Base-by-base conservation (phyloP, 1,140 invertebrate genomes). In the Drosophila funebris region DNA sequence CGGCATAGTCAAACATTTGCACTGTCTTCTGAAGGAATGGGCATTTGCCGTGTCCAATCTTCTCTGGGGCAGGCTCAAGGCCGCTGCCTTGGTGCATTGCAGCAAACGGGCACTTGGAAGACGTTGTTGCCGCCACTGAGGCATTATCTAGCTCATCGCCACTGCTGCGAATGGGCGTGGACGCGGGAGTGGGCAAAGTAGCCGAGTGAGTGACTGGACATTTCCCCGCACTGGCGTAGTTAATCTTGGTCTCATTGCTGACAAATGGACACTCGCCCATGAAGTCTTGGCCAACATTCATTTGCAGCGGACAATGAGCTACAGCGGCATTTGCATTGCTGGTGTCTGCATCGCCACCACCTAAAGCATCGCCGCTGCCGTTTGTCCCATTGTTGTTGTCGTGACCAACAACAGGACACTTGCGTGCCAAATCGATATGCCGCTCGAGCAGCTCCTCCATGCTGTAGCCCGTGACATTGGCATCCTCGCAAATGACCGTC, bases 251-350 rank as follows among this genome's bases (percentile, higher is more conserved):
- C 31, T 92, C 90, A 13, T 76, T 80, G 4, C 83, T 90, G 0
- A 93, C 84, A 62, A 92, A 93, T 7, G 93, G 93, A 87, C 93
- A 94, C 82, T 93, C 89, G 9, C 93, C 93, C 93, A 93, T 93
- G 52, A 93, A 92, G 73, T 94, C 93, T 50, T 92, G 90, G 2
- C 93, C 93, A 9, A 93, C 88, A 9, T 91, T 90, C 63, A 93
- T 84, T 36, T 91, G 84, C 6, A 93, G 64, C 0, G 93, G 93
- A 54, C 93, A 93, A 41, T 92, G 66, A n/a, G 62, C 16, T n/a
- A 50, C 9, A 5, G 48, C 16, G 3, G 14, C 14, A 20, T 75
- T 73, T 1, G 61, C 52, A 48, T 75, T 77, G 5, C 16, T 70
- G 18, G 66, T 68, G 44, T 90, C 80, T 1, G 78, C 84, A 69